Evolutionary conservation across 2,888 invertebrate species (phyloP).

Genomic region (Chouioia cunea): DNA sequence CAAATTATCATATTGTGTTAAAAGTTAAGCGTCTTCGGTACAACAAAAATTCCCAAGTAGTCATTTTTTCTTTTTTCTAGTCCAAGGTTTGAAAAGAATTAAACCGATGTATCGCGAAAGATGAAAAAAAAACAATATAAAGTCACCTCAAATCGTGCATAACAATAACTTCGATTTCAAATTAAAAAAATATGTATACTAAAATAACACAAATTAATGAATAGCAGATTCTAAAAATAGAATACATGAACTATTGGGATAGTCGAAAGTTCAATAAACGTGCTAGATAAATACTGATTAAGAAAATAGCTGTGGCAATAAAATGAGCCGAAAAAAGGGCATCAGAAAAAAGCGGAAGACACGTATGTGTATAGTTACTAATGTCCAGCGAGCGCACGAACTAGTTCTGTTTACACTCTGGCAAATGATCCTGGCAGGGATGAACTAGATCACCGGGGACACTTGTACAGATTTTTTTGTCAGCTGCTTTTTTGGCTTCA

Average conservation of each 20-base stretch:
- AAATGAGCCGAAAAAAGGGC: not conserved
- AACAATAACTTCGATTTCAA: too few relatives aligned
- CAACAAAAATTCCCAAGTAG: too few relatives aligned
- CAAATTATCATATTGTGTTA: too few relatives aligned
- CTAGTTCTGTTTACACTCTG: slow-evolving; percentile 34
- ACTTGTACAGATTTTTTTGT: slow-evolving; percentile 19
- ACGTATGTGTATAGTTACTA: not conserved
- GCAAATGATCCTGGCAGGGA: slow-evolving; percentile 14
- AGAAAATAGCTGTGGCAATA: slow-evolving; percentile 18
- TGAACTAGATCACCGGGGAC: slow-evolving; percentile 33
- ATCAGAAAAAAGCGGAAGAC: not conserved
- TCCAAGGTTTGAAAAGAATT: too few relatives aligned
- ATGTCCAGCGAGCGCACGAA: slow-evolving; percentile 1
- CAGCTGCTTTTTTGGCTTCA: not conserved
- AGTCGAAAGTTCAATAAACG: not conserved
- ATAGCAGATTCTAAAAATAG: too few relatives aligned
- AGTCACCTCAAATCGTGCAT: too few relatives aligned
- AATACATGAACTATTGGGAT: too few relatives aligned
- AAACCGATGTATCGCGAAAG: not conserved
- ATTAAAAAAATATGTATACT: too few relatives aligned
- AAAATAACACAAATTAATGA: too few relatives aligned
- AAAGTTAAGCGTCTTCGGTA: too few relatives aligned
- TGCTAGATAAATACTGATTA: slow-evolving; percentile 21
- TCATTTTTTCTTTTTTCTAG: too few relatives aligned
- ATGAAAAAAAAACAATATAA: slow-evolving; percentile 1